Evolutionary conservation across 53 echinoderm and acorn worm species (phyloP).

Genomic region (Arbacia lixula): DNA sequence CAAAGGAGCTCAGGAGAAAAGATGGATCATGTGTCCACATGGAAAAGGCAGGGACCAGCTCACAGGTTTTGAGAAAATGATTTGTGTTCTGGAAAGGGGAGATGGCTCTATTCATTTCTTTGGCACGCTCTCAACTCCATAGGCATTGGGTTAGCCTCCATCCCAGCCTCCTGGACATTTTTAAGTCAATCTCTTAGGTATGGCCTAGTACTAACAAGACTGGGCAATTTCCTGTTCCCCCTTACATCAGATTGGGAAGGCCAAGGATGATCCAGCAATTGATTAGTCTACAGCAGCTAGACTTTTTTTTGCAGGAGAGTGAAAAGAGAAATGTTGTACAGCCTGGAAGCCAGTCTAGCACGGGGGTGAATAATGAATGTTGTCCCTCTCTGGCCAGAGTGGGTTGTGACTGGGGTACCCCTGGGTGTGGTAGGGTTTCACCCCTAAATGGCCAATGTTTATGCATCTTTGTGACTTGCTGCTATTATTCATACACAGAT

Average conservation of each 20-base stretch:
- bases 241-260: no score
- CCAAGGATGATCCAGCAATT: no score
- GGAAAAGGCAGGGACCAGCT: background rate
- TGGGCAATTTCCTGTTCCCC: no score
- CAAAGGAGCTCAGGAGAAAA: slow-evolving; percentile 6
- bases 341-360: no score
- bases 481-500: background rate
- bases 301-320: no score
- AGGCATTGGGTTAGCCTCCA: no score
- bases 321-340: no score
- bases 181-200: no score
- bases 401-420: slow-evolving; percentile 5
- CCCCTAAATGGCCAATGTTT: slow-evolving; percentile 24
- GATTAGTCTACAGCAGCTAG: no score
- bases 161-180: no score
- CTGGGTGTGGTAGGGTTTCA: slow-evolving; percentile 11
- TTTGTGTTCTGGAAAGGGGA: slow-evolving; percentile 31
- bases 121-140: background rate
- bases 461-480: slow-evolving; percentile 22
- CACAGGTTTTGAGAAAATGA: slow-evolving; percentile 27
- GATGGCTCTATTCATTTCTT: slow-evolving; percentile 28
- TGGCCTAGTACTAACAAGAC: no score
- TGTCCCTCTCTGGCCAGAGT: background rate
- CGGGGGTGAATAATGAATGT: slow-evolving; percentile 27
- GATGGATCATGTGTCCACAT: background rate